Percentiles rank a stretch among this genome's conserved stretches.
Evolutionary conservation across 2,888 invertebrate species (phyloP).

Genomic region (Blastobasis lacticolella): DNA sequence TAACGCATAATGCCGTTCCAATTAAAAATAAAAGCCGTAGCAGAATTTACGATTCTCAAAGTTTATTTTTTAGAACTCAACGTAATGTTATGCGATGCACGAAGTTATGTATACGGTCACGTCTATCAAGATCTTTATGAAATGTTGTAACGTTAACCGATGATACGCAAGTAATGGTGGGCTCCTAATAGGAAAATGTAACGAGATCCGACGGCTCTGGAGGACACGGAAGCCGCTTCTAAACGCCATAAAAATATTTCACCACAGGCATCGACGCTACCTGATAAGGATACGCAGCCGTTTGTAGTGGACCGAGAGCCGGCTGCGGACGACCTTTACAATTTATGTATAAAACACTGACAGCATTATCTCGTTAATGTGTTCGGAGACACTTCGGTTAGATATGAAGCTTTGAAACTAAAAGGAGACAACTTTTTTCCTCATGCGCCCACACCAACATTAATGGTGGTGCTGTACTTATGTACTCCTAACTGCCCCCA

Average conservation of each 20-base stretch:
- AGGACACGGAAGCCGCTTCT: conserved; percentile 56
- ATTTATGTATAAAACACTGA: conserved; percentile 48
- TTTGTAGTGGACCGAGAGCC: conserved; percentile 31
- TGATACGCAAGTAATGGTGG: conserved; percentile 32
- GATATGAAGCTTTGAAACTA: conserved; percentile 26
- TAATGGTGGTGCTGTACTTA: too few species aligned
- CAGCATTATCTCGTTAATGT: conserved; percentile 33
- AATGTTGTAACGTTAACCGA: conserved; percentile 37
- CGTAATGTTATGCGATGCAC: conserved; percentile 36
- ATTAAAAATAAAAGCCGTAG: conserved; percentile 47
- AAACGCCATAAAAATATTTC: conserved; percentile 66
- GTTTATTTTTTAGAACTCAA: conserved; percentile 22
- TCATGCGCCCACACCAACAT: too few species aligned
- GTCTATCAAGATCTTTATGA: conserved; percentile 28
- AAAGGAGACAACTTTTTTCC: too few species aligned
- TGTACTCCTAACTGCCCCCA: too few species aligned
- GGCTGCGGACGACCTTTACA: conserved; percentile 32
- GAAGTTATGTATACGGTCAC: conserved; percentile 16
- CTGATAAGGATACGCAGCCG: conserved; percentile 67
- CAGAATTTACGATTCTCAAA: conserved; percentile 35
- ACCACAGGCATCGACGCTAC: conserved; percentile 57
- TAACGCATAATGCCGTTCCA: conserved; percentile 29
- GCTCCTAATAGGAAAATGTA: conserved; percentile 50
- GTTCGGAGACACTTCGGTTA: conserved; percentile 42
- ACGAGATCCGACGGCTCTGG: conserved; percentile 43